Evolutionary conservation across 2,888 invertebrate genomes (phyloP).

Genomic region (Barypeithes pellucidus): DNA sequence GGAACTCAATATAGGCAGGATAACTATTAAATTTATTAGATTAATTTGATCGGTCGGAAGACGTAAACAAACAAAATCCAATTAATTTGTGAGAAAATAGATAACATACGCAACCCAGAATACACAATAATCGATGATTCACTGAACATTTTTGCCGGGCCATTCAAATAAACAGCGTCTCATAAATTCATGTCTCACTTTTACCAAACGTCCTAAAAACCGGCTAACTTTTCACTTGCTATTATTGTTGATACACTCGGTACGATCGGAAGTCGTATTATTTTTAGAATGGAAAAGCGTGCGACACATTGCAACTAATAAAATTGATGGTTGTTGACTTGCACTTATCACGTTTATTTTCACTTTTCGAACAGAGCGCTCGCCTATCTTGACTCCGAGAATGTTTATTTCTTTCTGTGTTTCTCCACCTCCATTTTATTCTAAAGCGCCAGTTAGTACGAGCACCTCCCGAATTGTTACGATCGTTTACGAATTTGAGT

Average conservation of each 20-base stretch:
- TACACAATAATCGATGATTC: conserved; percentile 27
- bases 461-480: conserved; percentile 62
- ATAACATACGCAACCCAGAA: conserved; percentile 37
- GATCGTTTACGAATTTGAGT: conserved; percentile 66
- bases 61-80: not conserved
- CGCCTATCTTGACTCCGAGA: conserved; percentile 33
- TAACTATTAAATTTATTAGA: no score
- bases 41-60: not conserved
- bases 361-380: conserved; percentile 35
- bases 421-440: conserved; percentile 60
- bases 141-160: conserved; percentile 22
- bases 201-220: conserved; percentile 2
- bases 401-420: conserved; percentile 52
- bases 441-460: conserved; percentile 65
- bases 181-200: not conserved
- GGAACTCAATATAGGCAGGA: no score
- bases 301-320: conserved; percentile 28
- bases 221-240: not conserved
- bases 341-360: conserved; percentile 43
- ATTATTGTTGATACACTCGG: conserved; percentile 11
- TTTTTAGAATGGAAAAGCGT: conserved; percentile 27
- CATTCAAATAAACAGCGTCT: conserved; percentile 10
- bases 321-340: conserved; percentile 31
- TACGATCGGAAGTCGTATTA: conserved; percentile 15
- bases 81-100: not conserved